Evolutionary conservation across 2,797 vertebrate genomes (phyloP), one percentile per base, ranked within the genome.

Genomic region (Smutsia gigantea): DNA sequence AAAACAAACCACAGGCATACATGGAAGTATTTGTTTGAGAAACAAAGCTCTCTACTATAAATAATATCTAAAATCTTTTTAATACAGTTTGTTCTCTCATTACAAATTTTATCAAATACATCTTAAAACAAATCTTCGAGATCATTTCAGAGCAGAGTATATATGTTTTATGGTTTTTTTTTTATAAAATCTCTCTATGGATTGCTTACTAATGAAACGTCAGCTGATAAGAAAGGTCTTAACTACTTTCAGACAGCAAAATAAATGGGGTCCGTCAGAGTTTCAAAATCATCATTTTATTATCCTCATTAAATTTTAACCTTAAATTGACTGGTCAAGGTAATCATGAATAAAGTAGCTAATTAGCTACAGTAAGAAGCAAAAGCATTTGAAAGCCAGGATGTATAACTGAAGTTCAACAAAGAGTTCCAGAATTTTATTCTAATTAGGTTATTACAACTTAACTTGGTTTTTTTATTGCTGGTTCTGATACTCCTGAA

Each of bases 131-230:
- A 78, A 75, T 94, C 63, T 79, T 96, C 39, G 86, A 95, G 71
- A 37, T 72, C 64, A 83, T 59, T 90, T 94, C 72, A 87, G 0
- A 93, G 27, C 79, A 2, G 82, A 34, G 23, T 5, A 39, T 95
- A 64, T 95, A 64, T 17, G 12, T 87, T 97, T 85, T 93, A 23
- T 78, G 15, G 31, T 13, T 83, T 96, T 51, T 96, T 23, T 94
- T 96, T 92, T 94, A 92, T 96, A 61, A 96, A 75, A 88, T 94
- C 51, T 83, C 96, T 37, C 68, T 96, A 8, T 96, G 63, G 21
- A 3, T 95, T 97, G 86, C 86, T 98, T 97, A 87, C 59, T 97
- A 96, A 95, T 96, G 87, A 97, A 96, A 92, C 91, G 71, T 34
- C 87, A 97, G 74, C 51, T 57, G 1, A 93, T 96, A 90, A 68